phyloP scores from a whole-genome alignment of 2,888 invertebrate species.

The Lochmaea capreae region DNA sequence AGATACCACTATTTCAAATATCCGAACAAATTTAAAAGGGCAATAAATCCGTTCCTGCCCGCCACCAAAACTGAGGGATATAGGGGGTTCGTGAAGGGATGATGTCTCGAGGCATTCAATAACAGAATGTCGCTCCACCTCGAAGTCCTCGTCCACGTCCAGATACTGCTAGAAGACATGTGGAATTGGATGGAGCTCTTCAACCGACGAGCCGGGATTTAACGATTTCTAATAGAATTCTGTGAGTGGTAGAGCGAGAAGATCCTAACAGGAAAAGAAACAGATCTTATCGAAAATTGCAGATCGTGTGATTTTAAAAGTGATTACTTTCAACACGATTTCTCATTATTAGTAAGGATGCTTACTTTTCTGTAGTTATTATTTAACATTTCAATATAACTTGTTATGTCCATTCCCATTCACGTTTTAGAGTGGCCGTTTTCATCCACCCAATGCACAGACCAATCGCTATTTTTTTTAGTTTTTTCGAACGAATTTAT shows the following conservation, averaged over 20 bases:
- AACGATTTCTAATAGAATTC: slow-evolving; percentile 67
- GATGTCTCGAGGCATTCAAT: slow-evolving; percentile 59
- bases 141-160: slow-evolving; percentile 55
- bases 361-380: too few relatives aligned
- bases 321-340: background rate
- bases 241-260: slow-evolving; percentile 60
- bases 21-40: background rate
- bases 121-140: slow-evolving; percentile 59
- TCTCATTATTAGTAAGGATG: too few relatives aligned
- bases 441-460: too few relatives aligned
- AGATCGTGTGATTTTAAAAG: slow-evolving; percentile 22
- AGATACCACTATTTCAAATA: too few relatives aligned
- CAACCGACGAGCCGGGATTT: slow-evolving; percentile 62
- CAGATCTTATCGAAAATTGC: slow-evolving; percentile 49
- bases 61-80: slow-evolving; percentile 2
- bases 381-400: too few relatives aligned
- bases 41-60: slow-evolving; percentile 11
- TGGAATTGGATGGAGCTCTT: slow-evolving; percentile 63
- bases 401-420: too few relatives aligned
- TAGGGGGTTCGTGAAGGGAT: slow-evolving; percentile 18
- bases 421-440: too few relatives aligned
- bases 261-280: slow-evolving; percentile 34
- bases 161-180: slow-evolving; percentile 60
- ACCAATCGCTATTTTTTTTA: too few relatives aligned
- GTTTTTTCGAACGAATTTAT: too few relatives aligned